A percentile compares a stretch with the other conserved stretches of the same genome.
Conservation (phyloP, 2,113 vertebrate genomes). For the Oryzias javanicus region DNA sequence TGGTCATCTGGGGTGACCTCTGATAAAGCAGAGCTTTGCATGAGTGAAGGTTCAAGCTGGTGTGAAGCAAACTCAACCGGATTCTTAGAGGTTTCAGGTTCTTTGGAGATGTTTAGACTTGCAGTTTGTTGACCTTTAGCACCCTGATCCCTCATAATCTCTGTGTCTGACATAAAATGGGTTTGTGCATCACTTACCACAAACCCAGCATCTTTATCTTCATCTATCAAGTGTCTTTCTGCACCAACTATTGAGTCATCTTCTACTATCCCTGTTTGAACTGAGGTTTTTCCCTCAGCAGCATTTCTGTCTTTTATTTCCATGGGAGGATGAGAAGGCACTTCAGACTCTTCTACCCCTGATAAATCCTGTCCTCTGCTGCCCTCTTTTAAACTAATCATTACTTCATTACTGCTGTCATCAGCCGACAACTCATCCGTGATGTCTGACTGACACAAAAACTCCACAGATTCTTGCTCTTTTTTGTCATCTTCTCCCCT, state of each 20-base stretch:
- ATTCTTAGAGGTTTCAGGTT: conserved; percentile 17
- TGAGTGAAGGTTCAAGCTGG: conserved; percentile 34
- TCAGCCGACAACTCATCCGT: conserved; percentile 24
- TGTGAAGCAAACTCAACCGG: conserved; percentile 41
- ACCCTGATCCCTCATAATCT: conserved; percentile 5
- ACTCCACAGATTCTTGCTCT: conserved; percentile 28
- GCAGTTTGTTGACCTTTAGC: conserved; percentile 36
- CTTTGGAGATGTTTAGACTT: conserved; percentile 39
- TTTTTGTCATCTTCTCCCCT: background rate
- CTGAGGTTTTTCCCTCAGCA: conserved; percentile 18
- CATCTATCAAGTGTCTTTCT: conserved; percentile 10
- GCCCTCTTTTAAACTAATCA: conserved; percentile 17
- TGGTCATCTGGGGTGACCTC: conserved; percentile 28
- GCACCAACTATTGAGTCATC: conserved; percentile 14
- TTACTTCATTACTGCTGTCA: conserved; percentile 18
- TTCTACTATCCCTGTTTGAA: conserved; percentile 9
- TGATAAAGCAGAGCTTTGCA: conserved; percentile 23
- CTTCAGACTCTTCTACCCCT: conserved; percentile 11
- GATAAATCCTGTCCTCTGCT: conserved; percentile 5
- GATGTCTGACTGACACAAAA: conserved; percentile 39
- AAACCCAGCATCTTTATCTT: conserved; percentile 18
- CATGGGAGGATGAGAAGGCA: conserved; percentile 6
- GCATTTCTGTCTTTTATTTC: conserved; percentile 28
- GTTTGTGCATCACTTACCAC: background rate
- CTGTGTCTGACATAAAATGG: conserved; percentile 22